A percentile compares a stretch with the other conserved stretches of the same genome.
Conservation (phyloP, 2,888 invertebrate species). For the Maniola hyperantus region DNA sequence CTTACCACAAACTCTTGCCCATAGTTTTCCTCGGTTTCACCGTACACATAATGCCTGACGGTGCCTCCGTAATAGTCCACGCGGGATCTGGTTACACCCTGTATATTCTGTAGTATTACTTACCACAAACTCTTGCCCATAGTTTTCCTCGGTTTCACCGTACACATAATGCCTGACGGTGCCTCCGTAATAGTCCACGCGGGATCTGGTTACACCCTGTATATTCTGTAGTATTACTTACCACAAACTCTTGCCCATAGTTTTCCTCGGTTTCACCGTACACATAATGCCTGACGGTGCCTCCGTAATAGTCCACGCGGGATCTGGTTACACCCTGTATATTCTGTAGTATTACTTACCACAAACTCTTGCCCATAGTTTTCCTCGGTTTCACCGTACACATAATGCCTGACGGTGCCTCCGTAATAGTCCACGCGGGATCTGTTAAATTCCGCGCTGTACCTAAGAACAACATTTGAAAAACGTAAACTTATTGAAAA, state of each 20-base stretch:
- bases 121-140: conserved; percentile 27
- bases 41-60: conserved; percentile 45
- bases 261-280: conserved; percentile 36
- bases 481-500: no score
- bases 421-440: conserved; percentile 50
- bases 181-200: conserved; percentile 49
- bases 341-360: neutral
- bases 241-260: conserved; percentile 24
- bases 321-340: no score
- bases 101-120: no score
- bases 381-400: conserved; percentile 37
- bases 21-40: conserved; percentile 26
- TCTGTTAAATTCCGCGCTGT: conserved; percentile 45
- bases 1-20: conserved; percentile 29
- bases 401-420: conserved; percentile 47
- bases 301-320: conserved; percentile 48
- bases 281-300: conserved; percentile 46
- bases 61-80: conserved; percentile 47
- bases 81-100: no score
- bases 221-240: neutral
- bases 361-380: conserved; percentile 25
- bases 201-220: no score
- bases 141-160: conserved; percentile 30
- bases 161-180: conserved; percentile 45
- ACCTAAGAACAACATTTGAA: conserved; percentile 44